These are phyloP conservation scores for Bombycilla garrulus DNA, from an alignment of 2,113 vertebrate species.

Conservation along the genomic window DNA sequence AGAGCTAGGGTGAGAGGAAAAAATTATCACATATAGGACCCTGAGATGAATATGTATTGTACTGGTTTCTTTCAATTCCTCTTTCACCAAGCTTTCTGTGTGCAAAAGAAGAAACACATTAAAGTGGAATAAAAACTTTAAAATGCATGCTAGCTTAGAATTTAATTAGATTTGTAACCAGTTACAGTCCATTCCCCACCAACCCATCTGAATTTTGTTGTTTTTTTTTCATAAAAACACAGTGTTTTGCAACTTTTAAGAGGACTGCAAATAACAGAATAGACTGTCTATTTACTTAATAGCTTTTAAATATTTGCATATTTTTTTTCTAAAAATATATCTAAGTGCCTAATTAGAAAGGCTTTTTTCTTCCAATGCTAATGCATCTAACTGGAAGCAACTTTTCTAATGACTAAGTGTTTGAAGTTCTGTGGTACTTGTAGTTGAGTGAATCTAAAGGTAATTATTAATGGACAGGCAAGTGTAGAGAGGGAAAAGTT, in stretches of 20 bases:
- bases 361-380: not conserved
- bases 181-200: not conserved
- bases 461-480: not conserved
- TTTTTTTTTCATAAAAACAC: not conserved
- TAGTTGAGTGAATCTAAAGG: not conserved
- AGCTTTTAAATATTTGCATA: not conserved
- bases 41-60: conserved; percentile 11
- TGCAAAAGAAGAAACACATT: conserved; percentile 25
- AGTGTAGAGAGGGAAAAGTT: not conserved
- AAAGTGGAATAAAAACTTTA: not conserved
- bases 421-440: not conserved
- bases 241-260: not conserved
- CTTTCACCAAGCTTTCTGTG: conserved; percentile 9
- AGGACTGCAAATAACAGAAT: not conserved
- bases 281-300: not conserved
- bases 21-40: not conserved
- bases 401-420: not conserved
- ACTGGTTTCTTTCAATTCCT: not conserved
- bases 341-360: not conserved
- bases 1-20: not conserved
- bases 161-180: not conserved
- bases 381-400: not conserved
- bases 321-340: not conserved
- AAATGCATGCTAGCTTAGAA: not conserved
- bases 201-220: not conserved